Evolutionary conservation across 2,797 vertebrate species (phyloP), one percentile per base, ranked within the genome.

Genomic region (Mus spretus): DNA sequence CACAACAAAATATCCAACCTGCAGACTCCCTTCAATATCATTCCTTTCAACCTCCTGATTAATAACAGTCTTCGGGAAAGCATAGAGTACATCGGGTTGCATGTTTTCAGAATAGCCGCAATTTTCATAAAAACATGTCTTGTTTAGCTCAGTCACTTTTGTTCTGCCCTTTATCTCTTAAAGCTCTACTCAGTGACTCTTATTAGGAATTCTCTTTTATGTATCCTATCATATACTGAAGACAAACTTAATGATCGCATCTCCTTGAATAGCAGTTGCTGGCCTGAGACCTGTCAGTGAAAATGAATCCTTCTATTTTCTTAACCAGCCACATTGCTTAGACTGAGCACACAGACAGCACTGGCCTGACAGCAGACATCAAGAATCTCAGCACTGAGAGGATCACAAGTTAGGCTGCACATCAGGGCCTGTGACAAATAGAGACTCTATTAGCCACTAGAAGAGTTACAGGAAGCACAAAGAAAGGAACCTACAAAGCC

Each of bases 111-210:
- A 72, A 89, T 91, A 40, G 22, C 74, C 5, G 57, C 12, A 40
- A 44, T 89, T 96, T 93, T 97, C 93, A 85, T 70, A 28, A 90
- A 95, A 93, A 57, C 8, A 44, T 17, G 53, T 72, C 93, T 40
- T 53, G 57, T 84, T 87, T 55, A 6, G 85, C 3, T 89, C 47
- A 11, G 9, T 84, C 88, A 17, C 50, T 94, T 92, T 96, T 90
- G 3, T 57, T 93, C n/a, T 93, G 6, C 12, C 11, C 96, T 89
- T 83, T 74, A 89, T 87, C 15, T n/a, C 59, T 84, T 92, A 88
- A 95, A 82, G 15, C 37, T 80, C 34, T 37, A 81, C 57, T 81
- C n/a, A 86, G 53, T 86, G 31, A 26, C 34, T 78, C 12, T 83
- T 89, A 82, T 63, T 94, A 93, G 85, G 47, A 50, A 78, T 50